Conservation (phyloP, 2,888 invertebrate species). For the Yponomeuta sedellus region DNA sequence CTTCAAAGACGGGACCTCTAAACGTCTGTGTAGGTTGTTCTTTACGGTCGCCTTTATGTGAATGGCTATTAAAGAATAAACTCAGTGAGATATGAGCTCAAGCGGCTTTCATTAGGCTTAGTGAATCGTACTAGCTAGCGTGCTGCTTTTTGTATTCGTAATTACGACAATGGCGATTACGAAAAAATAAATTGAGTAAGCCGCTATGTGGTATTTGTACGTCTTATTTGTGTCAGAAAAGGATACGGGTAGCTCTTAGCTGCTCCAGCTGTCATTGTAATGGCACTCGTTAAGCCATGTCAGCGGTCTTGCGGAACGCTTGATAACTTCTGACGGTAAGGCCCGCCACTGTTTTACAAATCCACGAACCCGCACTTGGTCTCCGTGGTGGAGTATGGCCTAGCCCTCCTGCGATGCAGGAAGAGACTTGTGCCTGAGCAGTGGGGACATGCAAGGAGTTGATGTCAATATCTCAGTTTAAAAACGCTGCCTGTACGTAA, state of each 20-base stretch:
- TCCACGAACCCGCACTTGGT: too few relatives aligned
- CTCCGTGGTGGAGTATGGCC: too few relatives aligned
- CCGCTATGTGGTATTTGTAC: conserved; percentile 9
- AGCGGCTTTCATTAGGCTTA: conserved; percentile 9
- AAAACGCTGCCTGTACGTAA: too few relatives aligned
- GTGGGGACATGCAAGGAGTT: too few relatives aligned
- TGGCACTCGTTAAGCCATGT: background rate
- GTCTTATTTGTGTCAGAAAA: background rate
- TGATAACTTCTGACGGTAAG: too few relatives aligned
- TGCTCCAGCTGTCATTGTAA: too few relatives aligned
- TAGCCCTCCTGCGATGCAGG: too few relatives aligned
- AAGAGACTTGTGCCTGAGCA: too few relatives aligned
- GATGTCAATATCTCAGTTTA: too few relatives aligned
- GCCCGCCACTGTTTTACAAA: too few relatives aligned
- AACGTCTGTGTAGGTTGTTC: conserved; percentile 54
- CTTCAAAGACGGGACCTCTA: conserved; percentile 24
- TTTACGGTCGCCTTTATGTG: conserved; percentile 40
- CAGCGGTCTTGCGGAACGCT: too few relatives aligned
- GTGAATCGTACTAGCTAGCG: background rate
- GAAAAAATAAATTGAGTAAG: background rate
- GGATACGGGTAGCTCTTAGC: too few relatives aligned
- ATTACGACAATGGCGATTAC: background rate
- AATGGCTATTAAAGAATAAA: conserved; percentile 31
- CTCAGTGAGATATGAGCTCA: conserved; percentile 11
- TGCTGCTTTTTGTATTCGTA: conserved; percentile 1